Evolutionary conservation across 2,797 vertebrate species (phyloP).

Genomic region (Neosilurus hyrtlii): DNA sequence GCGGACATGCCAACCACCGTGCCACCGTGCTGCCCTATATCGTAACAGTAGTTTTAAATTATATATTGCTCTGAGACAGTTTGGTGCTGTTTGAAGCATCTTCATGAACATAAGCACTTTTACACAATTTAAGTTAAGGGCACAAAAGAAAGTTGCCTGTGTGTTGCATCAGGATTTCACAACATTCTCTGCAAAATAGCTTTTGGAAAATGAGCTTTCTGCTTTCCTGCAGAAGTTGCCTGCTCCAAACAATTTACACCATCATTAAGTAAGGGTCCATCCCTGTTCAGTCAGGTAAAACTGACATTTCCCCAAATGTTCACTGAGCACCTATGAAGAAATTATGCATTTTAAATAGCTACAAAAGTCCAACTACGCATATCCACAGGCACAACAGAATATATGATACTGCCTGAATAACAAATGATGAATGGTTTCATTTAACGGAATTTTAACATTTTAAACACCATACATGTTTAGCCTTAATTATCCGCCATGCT

Average conservation of each 20-base stretch:
- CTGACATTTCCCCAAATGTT: background rate
- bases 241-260: conserved; percentile 21
- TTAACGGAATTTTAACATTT: background rate
- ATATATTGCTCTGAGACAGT: background rate
- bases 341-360: conserved; percentile 6
- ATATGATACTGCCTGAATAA: background rate
- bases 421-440: background rate
- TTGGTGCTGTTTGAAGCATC: background rate
- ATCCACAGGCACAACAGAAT: background rate
- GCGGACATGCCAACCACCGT: too few species aligned
- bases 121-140: background rate
- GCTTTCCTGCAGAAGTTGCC: conserved; percentile 2
- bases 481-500: background rate
- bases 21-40: background rate
- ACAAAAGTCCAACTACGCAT: background rate
- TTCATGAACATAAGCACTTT: background rate
- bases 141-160: background rate
- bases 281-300: background rate
- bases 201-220: conserved; percentile 6
- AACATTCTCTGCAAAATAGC: background rate
- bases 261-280: background rate
- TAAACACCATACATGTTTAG: background rate
- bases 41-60: background rate
- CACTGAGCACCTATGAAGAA: background rate
- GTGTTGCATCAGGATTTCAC: conserved; percentile 16